Evolutionary conservation across 2,888 invertebrate species (phyloP).

Genomic region (Zaprionus obscuricornis): DNA sequence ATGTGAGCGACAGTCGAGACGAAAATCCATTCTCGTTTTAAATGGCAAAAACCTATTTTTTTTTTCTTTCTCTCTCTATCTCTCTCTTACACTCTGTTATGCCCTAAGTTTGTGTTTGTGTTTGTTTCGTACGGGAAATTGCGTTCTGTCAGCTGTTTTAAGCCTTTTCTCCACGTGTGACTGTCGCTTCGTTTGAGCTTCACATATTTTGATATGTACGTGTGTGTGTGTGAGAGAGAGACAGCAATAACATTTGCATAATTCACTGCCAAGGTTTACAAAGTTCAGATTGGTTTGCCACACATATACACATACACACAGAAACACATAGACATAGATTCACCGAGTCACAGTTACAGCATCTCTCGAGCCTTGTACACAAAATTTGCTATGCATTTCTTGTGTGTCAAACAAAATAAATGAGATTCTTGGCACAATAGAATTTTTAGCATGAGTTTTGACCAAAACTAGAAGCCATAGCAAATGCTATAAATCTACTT

Average conservation of each 20-base stretch:
- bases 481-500: too few species aligned
- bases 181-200: too few species aligned
- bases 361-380: not conserved
- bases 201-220: too few species aligned
- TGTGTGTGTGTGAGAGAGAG: too few species aligned
- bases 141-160: slow-evolving; percentile 42
- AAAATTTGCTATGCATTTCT: slow-evolving; percentile 20
- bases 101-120: not conserved
- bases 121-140: slow-evolving; percentile 10
- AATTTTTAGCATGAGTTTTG: slow-evolving; percentile 7
- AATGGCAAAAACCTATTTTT: slow-evolving; percentile 32
- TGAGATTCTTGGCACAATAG: slow-evolving; percentile 21
- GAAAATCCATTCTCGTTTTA: slow-evolving; percentile 37
- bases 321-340: not conserved
- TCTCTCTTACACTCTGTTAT: too few species aligned
- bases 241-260: slow-evolving; percentile 45
- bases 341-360: not conserved
- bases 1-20: slow-evolving; percentile 17
- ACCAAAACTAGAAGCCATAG: too few species aligned
- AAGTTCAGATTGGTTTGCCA: slow-evolving; percentile 38
- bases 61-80: too few species aligned
- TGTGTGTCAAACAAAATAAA: slow-evolving; percentile 37
- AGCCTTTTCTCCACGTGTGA: slow-evolving; percentile 33
- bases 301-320: not conserved
- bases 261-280: slow-evolving; percentile 33